Evolutionary conservation across 92 coral and sea anemone species (phyloP).

Genomic region (Actinostola sp.): DNA sequence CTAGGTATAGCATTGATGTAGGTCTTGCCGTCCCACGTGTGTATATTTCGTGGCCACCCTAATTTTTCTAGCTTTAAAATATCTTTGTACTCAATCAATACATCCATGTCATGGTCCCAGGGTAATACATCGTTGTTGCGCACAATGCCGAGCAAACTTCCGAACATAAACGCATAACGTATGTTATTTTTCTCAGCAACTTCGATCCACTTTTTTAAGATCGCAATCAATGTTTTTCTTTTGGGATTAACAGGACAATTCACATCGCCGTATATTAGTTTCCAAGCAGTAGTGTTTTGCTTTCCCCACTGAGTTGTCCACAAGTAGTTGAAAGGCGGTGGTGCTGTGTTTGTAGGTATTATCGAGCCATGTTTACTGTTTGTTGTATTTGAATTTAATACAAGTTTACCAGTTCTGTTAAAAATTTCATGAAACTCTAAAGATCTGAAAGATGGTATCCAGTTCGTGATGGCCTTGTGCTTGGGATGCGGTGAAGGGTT

Average conservation of each 20-base stretch:
- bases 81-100: slow-evolving; percentile 27
- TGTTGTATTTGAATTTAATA: slow-evolving; percentile 3
- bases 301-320: slow-evolving; percentile 30
- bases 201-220: slow-evolving; percentile 25
- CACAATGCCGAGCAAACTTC: slow-evolving; percentile 23
- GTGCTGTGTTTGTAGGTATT: neutral
- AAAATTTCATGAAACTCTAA: neutral
- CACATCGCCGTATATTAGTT: slow-evolving; percentile 25
- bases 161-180: slow-evolving; percentile 24
- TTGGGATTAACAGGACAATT: slow-evolving; percentile 30
- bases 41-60: slow-evolving; percentile 36
- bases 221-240: neutral
- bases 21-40: slow-evolving; percentile 21
- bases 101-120: slow-evolving; percentile 53
- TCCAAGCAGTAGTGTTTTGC: slow-evolving; percentile 19
- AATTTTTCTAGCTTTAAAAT: slow-evolving; percentile 31
- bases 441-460: neutral
- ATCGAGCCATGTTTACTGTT: too few species aligned
- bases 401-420: neutral
- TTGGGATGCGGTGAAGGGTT: slow-evolving; percentile 12
- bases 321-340: slow-evolving; percentile 17
- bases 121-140: slow-evolving; percentile 41
- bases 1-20: slow-evolving; percentile 40
- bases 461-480: neutral
- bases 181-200: slow-evolving; percentile 31